Conservation (phyloP, 2,888 invertebrate species). For the Camptogramma bilineatum region DNA sequence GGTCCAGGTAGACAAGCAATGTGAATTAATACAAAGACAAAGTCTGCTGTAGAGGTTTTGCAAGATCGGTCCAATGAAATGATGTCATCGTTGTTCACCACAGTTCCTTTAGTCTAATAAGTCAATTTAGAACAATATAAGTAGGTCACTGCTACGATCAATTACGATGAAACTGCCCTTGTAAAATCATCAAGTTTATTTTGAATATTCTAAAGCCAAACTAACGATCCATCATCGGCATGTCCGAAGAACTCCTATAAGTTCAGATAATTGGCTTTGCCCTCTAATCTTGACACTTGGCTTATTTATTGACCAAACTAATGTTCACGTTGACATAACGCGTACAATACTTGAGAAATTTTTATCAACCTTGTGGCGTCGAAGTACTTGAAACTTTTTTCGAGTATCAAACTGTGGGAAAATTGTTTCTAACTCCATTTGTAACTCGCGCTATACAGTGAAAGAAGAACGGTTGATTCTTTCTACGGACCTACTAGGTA, state of each 20-base stretch:
- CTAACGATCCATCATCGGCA: conserved; percentile 35
- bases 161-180: conserved; percentile 5
- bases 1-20: no score
- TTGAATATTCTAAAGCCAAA: conserved; percentile 33
- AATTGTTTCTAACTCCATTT: conserved; percentile 43
- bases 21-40: neutral
- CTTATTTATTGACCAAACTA: conserved; percentile 35
- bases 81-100: conserved; percentile 11
- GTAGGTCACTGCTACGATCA: neutral
- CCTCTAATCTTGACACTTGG: conserved; percentile 44
- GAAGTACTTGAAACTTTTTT: conserved; percentile 42
- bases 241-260: conserved; percentile 51
- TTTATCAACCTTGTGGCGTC: conserved; percentile 38
- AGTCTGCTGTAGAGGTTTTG: neutral
- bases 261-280: conserved; percentile 58
- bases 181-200: conserved; percentile 22
- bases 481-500: neutral
- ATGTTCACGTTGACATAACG: conserved; percentile 31
- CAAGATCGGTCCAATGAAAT: neutral
- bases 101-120: conserved; percentile 18
- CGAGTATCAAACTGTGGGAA: conserved; percentile 47
- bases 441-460: conserved; percentile 39
- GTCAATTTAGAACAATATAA: conserved; percentile 8
- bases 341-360: conserved; percentile 29
- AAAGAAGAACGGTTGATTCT: conserved; percentile 14